These are phyloP conservation scores for Tetramorium parvispinum DNA, from an alignment of 1,140 invertebrate species.

Conservation along the genomic window DNA sequence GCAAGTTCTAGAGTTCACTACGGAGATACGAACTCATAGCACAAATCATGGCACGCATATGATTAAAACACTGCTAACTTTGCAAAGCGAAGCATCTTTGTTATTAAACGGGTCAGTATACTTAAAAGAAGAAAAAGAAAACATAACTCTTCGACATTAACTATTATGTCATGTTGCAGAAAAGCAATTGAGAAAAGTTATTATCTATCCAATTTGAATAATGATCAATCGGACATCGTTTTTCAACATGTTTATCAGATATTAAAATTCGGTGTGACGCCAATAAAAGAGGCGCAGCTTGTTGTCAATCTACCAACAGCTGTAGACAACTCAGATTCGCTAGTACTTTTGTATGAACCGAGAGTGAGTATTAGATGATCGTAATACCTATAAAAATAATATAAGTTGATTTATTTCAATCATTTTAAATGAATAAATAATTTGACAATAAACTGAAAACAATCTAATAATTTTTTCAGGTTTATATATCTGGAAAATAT, in stretches of 20 bases:
- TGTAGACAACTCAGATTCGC: conserved; percentile 35
- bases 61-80: conserved; percentile 67
- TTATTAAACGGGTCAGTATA: conserved; percentile 79
- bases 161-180: conserved; percentile 67
- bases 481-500: conserved; percentile 66
- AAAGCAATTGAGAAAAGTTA: conserved; percentile 80
- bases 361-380: conserved; percentile 52
- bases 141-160: not conserved
- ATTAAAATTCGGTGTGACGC: conserved; percentile 79
- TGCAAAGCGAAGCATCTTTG: conserved; percentile 75
- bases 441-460: not conserved
- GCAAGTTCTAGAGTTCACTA: conserved; percentile 74
- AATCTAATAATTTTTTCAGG: conserved; percentile 50
- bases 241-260: conserved; percentile 77
- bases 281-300: conserved; percentile 72
- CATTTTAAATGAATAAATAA: not conserved
- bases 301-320: conserved; percentile 66
- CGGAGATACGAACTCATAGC: conserved; percentile 80
- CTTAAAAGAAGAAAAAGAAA: not conserved
- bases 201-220: conserved; percentile 59
- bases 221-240: conserved; percentile 63
- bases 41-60: conserved; percentile 72
- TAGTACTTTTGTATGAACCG: conserved; percentile 65
- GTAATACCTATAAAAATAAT: not conserved
- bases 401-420: not conserved